These are phyloP conservation scores for Berghia stephanieae DNA, from an alignment of 1,140 invertebrate species.

Conservation along the genomic window DNA sequence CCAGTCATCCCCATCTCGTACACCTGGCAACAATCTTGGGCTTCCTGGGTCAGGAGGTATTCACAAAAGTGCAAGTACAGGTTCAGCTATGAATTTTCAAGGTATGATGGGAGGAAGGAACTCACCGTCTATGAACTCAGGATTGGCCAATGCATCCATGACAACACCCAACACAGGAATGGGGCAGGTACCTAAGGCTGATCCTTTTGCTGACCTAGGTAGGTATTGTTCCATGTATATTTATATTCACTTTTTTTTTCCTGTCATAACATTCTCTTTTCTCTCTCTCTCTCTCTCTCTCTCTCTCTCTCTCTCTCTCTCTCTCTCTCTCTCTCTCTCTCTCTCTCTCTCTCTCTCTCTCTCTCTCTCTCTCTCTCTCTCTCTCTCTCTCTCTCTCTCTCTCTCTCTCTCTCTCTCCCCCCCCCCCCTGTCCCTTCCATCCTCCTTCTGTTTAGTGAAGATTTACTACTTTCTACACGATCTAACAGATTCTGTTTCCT, in stretches of 20 bases:
- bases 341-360: background rate
- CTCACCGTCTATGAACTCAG: too few species aligned
- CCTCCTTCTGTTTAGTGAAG: too few species aligned
- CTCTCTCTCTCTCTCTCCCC: background rate
- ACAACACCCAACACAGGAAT: too few species aligned
- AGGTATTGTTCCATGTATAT: constrained; percentile 23
- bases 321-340: too few species aligned
- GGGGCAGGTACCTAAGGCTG: constrained; percentile 41
- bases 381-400: background rate
- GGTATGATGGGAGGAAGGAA: constrained; percentile 25
- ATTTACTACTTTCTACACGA: too few species aligned
- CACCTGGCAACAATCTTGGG: constrained; percentile 16
- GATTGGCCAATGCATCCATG: too few species aligned
- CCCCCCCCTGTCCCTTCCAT: too few species aligned
- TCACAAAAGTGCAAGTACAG: constrained; percentile 42
- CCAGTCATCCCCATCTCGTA: background rate
- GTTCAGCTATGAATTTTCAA: constrained; percentile 33
- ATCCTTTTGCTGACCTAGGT: constrained; percentile 64
- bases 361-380: background rate
- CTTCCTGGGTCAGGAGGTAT: constrained; percentile 30
- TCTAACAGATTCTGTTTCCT: too few species aligned
- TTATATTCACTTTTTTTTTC: too few species aligned
- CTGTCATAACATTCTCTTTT: too few species aligned
- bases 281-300: background rate
- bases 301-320: background rate